Base-by-base conservation (phyloP, 1,140 invertebrate genomes). In the Holotrichia oblita region DNA sequence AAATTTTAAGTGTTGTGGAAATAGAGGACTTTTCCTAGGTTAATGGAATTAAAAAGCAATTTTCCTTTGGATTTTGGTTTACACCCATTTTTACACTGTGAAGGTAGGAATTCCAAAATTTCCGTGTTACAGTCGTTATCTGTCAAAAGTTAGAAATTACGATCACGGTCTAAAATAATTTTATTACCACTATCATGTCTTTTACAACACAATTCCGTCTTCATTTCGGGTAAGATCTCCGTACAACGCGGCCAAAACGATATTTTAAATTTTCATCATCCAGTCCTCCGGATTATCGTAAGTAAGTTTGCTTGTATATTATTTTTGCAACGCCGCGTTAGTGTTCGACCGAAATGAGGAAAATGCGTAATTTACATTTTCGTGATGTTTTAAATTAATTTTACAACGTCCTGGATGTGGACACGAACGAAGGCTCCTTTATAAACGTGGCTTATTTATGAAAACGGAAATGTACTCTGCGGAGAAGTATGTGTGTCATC, bases 401-500 rank as follows among this genome's bases (percentile, higher is more conserved):
- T 69, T 69, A 69, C 61, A 22, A 9, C 44, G 17, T 69, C 61
- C 17, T 69, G 61, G 17, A 55, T 17, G 61, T 64, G 61, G 9
- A 20, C 20, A 64, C 10, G 17, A 6, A 27, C 22, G 17, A 22
- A 20, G 17, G 6, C 27, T 17, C 61, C 6, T 69, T 34, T 34
- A 34, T 34, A 34, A n/a, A 34, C 27, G 27, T 34, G 27, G 27
- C 27, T 69, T 34, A 69, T 69, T 69, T 69, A 34, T 12, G 61
- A 24, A 69, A 69, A 69, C 61, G 61, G 61, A 69, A 69, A 69
- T 69, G 22, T 17, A 22, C 61, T 17, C 17, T 2, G 20, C 22
- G 7, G 22, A 69, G 22, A 69, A 69, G 61, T 69, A 69, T 69
- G 61, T 27, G 27, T 69, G 61, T 69, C 61, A 69, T 69, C 61